Evolutionary conservation across 2,888 invertebrate species (phyloP).

Genomic region (Choreutis nemorana): DNA sequence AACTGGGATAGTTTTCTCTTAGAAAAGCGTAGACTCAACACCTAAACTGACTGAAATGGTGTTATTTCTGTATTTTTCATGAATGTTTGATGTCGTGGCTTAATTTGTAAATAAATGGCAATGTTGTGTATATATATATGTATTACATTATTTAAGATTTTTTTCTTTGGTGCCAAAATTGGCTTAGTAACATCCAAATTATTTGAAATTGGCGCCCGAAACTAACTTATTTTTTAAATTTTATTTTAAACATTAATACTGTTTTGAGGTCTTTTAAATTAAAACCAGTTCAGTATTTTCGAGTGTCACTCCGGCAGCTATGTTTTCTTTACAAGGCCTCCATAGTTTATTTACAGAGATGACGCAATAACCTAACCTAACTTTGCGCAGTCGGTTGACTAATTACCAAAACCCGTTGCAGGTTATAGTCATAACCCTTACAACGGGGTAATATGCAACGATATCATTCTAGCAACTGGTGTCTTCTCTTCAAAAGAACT

Average conservation of each 20-base stretch:
- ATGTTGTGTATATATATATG: slow-evolving; percentile 7
- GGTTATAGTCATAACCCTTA: slow-evolving; percentile 94
- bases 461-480: slow-evolving; percentile 99
- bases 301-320: no score
- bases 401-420: slow-evolving; percentile 68
- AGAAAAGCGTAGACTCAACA: slow-evolving; percentile 18
- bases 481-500: slow-evolving; percentile 99
- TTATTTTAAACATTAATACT: no score
- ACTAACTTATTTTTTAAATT: no score
- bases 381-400: no score
- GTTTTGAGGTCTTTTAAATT: no score
- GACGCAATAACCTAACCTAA: slow-evolving; percentile 7
- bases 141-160: no score
- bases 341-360: slow-evolving; percentile 28
- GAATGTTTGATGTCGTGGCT: slow-evolving; percentile 13
- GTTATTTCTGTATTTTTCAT: slow-evolving; percentile 8
- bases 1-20: no score
- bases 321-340: slow-evolving; percentile 15
- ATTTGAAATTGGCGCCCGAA: no score
- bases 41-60: slow-evolving; percentile 5
- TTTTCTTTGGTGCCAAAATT: no score
- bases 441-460: slow-evolving; percentile 98
- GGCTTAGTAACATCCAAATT: no score
- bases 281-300: no score
- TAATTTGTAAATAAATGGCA: slow-evolving; percentile 8